These are phyloP conservation scores for Baronia brevicornis DNA, from an alignment of 2,888 invertebrate genomes.

Conservation along the genomic window DNA sequence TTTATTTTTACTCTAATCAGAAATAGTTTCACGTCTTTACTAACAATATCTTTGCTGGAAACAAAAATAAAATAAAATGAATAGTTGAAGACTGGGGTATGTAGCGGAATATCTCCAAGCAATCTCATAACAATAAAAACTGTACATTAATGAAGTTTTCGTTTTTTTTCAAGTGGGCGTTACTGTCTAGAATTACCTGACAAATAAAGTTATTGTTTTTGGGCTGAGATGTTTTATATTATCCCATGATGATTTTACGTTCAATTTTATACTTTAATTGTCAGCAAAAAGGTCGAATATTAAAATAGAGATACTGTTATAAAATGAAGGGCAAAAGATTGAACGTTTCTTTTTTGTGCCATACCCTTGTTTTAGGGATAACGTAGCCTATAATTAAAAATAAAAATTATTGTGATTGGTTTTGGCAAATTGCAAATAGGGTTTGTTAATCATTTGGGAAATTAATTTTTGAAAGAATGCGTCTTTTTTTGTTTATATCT, in stretches of 20 bases:
- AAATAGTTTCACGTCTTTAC: too few species aligned
- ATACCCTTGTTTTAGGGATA: conserved; percentile 30
- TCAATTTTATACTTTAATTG: conserved; percentile 9
- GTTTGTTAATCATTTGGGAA: conserved; percentile 30
- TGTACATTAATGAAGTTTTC: conserved; percentile 40
- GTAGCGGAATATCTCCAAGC: conserved; percentile 21
- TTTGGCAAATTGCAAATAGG: conserved; percentile 71
- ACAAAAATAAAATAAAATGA: conserved; percentile 8
- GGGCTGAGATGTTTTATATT: conserved; percentile 11
- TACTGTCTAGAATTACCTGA: conserved; percentile 47
- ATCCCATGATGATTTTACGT: not conserved
- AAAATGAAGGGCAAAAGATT: conserved; percentile 4
- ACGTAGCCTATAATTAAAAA: conserved; percentile 59
- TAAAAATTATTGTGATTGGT: conserved; percentile 70
- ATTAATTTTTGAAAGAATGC: conserved; percentile 13
- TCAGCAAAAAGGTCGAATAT: not conserved
- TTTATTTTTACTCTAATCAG: too few species aligned
- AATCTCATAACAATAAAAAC: conserved; percentile 24
- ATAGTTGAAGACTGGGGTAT: conserved; percentile 6
- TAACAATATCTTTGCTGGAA: not conserved
- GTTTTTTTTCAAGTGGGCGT: conserved; percentile 32
- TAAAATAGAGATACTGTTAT: not conserved
- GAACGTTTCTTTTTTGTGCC: conserved; percentile 25
- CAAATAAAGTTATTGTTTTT: conserved; percentile 52
- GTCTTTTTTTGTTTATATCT: too few species aligned